A percentile compares a stretch with the other conserved stretches of the same genome.
Evolutionary conservation across 53 echinoderm and acorn worm genomes (phyloP).

Genomic region (Stichopus horrens): DNA sequence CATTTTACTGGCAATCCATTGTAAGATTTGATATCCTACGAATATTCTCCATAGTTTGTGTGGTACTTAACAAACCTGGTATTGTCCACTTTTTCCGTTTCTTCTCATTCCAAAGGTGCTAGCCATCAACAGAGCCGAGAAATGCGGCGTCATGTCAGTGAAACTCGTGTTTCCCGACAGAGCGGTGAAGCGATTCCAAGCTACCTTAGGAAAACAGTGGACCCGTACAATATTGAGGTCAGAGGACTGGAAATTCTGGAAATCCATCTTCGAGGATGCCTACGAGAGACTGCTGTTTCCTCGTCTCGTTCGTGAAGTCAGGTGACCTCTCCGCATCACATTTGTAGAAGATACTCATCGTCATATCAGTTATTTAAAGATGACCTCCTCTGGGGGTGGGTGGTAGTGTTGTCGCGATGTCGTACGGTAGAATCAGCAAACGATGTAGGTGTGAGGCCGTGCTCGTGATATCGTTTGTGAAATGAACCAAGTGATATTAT

Average conservation of each 20-base stretch:
- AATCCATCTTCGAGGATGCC: slow-evolving; percentile 68
- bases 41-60: too few relatives aligned
- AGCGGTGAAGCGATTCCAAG: slow-evolving; percentile 44
- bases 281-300: slow-evolving; percentile 82
- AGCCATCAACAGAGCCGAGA: slow-evolving; percentile 89
- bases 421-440: too few relatives aligned
- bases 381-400: too few relatives aligned
- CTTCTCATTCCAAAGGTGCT: slow-evolving; percentile 56
- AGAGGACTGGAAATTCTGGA: slow-evolving; percentile 40
- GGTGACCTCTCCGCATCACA: slow-evolving; percentile 44
- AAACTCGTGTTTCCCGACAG: slow-evolving; percentile 65
- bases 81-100: background rate
- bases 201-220: slow-evolving; percentile 61
- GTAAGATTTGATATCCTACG: too few relatives aligned
- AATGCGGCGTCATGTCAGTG: slow-evolving; percentile 61
- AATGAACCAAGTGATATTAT: too few relatives aligned
- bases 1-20: too few relatives aligned
- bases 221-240: slow-evolving; percentile 13
- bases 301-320: slow-evolving; percentile 77
- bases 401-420: too few relatives aligned
- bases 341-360: too few relatives aligned
- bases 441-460: too few relatives aligned
- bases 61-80: too few relatives aligned
- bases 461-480: too few relatives aligned
- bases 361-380: too few relatives aligned